Evolutionary conservation across 2,113 vertebrate genomes (phyloP), one percentile per base, ranked within the genome.

Genomic region (Perca flavescens): DNA sequence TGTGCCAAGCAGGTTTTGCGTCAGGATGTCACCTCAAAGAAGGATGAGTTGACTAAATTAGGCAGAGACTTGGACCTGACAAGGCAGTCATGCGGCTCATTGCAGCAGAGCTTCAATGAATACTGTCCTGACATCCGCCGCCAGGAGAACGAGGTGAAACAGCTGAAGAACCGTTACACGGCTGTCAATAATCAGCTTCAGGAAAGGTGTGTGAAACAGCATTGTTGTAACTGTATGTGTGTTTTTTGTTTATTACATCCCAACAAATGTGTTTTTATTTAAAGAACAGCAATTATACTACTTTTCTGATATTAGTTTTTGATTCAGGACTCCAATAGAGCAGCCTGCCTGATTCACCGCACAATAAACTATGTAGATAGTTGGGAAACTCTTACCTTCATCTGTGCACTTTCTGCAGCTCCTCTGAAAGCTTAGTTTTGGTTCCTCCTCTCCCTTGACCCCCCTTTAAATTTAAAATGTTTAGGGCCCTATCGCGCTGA

Each of bases 71-170:
- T 99, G 62, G 97, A 98, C 86, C 90, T 95, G 14, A 88, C 96
- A 0, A 94, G 97, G 90, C 95, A 97, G 12, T 92, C 92, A 0
- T 96, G 97, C 83, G 89, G 94, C 0, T 93, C 96, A 0, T 93
- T 99, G 78, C 96, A 97, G 93, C 96, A 95, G 87, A 94, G 95
- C 52, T 97, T 96, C 90, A 94, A 92, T 21, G 98, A 99, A 88
- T 98, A 95, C 92, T 99, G 97, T 82, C 97, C 96, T 0, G 97
- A 99, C 88, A 93, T 99, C 84, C 93, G 91, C 0, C 93, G 93
- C 6, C 98, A 99, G 90, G 95, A 95, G 90, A 79, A 89, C 0
- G 93, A 95, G 81, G 98, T 99, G 69, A 97, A 95, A 66, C 93
- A 88, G 43, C 96, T 99, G 90, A 97, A 95, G 0, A 97, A 97